Evolutionary conservation across 1,140 invertebrate genomes (phyloP), one percentile per base, ranked within the genome.

Genomic region (Triops cancriformis): DNA sequence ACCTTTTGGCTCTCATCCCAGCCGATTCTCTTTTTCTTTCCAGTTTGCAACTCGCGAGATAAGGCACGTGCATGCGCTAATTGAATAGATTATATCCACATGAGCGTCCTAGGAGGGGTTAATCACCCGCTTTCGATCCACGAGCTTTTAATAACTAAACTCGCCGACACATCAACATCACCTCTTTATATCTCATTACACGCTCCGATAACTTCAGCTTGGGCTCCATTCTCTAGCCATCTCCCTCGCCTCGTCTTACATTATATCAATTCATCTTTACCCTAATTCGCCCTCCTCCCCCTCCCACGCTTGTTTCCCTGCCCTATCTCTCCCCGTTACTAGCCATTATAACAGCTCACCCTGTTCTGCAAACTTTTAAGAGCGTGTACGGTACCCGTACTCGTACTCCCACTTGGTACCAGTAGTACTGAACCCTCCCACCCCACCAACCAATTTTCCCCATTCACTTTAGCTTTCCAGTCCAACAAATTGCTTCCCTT

Each of bases 171-270:
- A 64, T 64, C 51, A 64, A 64, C 51, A 64, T 64, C 51, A 64
- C 51, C 51, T 64, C 31, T 37, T 37, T 37, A 64, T 64, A 64
- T 64, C 51, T 64, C 51, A 64, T 64, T 64, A 64, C 51, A 64
- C 51, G 51, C 23, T 64, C 51, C 31, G 31, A 37, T 37, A 23
- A 64, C 51, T 64, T 18, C 51, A n/a, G 4, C 23, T 64, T 23
- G 0, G 6, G 51, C n/a, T 64, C 51, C 14, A 18, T 23, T 64
- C 51, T 5, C 23, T 23, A 5, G 18, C 23, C 14, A 64, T 64
- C 51, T 64, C 14, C 51, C 51, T 37, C 51, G n/a, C 5, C 51
- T 23, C n/a, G 1, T 64, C 23, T 64, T 64, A 7, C 51, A 10
- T 64, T 5, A 64, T 18, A 18, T 64, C 11, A 23, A 18, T 64